These are phyloP conservation scores for Anthophora plumipes DNA, from an alignment of 2,888 invertebrate species.

Conservation along the genomic window DNA sequence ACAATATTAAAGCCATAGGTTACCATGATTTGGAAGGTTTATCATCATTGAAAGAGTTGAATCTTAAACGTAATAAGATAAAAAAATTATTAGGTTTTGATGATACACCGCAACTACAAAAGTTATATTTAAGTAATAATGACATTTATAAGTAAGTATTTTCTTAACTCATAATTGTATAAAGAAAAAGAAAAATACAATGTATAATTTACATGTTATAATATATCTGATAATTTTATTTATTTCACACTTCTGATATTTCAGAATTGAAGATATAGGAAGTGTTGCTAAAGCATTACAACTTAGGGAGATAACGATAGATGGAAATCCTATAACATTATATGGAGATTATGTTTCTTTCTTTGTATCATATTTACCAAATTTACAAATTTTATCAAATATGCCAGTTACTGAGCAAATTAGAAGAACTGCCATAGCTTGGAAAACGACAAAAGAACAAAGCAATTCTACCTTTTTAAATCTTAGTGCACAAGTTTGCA, in stretches of 20 bases:
- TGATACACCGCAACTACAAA: conserved; percentile 90
- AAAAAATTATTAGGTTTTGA: conserved; percentile 93
- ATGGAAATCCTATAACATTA: conserved; percentile 93
- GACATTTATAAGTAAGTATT: conserved; percentile 88
- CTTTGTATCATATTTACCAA: conserved; percentile 92
- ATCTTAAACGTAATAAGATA: conserved; percentile 94
- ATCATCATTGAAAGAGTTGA: conserved; percentile 92
- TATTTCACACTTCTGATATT: conserved; percentile 54
- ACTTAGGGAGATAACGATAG: conserved; percentile 93
- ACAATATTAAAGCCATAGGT: conserved; percentile 92
- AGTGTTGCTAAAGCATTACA: conserved; percentile 91
- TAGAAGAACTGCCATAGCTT: conserved; percentile 91
- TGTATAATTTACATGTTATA: neutral
- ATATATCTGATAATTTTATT: neutral
- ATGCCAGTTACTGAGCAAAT: conserved; percentile 93
- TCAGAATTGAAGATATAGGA: conserved; percentile 94
- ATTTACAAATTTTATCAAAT: conserved; percentile 90
- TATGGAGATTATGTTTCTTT: conserved; percentile 94
- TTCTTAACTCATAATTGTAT: neutral
- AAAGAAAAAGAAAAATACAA: neutral
- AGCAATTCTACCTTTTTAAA: conserved; percentile 89
- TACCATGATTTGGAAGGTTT: conserved; percentile 92
- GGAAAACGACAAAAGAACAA: conserved; percentile 92
- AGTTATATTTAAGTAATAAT: conserved; percentile 94
- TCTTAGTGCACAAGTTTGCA: conserved; percentile 86